Evolutionary conservation across 2,888 invertebrate genomes (phyloP).

Genomic region (Pasiphila rectangulata): DNA sequence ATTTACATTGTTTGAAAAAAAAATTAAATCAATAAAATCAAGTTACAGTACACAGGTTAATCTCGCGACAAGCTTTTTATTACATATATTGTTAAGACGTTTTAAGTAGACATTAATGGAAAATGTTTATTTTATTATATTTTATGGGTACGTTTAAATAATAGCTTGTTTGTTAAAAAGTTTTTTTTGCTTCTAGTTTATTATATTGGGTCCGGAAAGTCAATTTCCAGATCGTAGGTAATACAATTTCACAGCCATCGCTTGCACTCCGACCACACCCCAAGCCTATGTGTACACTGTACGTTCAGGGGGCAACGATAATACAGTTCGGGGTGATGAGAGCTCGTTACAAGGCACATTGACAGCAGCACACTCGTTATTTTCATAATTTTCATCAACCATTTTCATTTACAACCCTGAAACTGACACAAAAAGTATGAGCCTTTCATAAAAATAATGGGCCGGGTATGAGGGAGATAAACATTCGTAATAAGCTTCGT

Average conservation of each 20-base stretch:
- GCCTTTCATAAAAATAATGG: neutral
- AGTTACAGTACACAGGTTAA: too few relatives aligned
- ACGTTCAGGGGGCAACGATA: slow-evolving; percentile 28
- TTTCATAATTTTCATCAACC: slow-evolving; percentile 11
- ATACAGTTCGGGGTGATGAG: slow-evolving; percentile 23
- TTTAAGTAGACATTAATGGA: too few relatives aligned
- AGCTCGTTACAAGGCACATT: slow-evolving; percentile 30
- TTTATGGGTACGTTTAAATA: too few relatives aligned
- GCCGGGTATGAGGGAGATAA: neutral
- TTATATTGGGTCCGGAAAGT: too few relatives aligned
- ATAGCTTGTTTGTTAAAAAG: too few relatives aligned
- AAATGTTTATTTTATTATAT: too few relatives aligned
- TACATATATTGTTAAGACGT: too few relatives aligned
- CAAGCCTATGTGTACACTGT: slow-evolving; percentile 13
- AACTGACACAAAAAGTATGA: neutral
- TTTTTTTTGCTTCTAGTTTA: too few relatives aligned
- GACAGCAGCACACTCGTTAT: slow-evolving; percentile 22
- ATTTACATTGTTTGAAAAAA: too few relatives aligned
- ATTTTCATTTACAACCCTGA: slow-evolving; percentile 1
- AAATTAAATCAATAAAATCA: too few relatives aligned
- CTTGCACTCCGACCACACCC: slow-evolving; percentile 10
- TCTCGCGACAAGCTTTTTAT: too few relatives aligned
- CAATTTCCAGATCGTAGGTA: too few relatives aligned
- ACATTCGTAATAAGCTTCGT: neutral
- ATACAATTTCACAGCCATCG: neutral